These are phyloP conservation scores for Rattus rattus DNA, from an alignment of 2,113 vertebrate species.

Conservation along the genomic window DNA sequence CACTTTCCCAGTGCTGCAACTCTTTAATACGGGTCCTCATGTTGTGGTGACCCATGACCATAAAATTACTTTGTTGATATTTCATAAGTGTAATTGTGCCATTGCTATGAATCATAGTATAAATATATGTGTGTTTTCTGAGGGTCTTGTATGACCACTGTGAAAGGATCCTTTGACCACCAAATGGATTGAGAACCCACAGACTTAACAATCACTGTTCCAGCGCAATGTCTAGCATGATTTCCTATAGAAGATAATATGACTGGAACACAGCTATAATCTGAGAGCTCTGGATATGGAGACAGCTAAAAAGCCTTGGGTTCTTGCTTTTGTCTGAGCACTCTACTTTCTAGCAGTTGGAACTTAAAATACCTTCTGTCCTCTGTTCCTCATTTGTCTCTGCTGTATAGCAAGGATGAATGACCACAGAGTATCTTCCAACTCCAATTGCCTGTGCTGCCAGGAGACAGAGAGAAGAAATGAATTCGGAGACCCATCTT, in stretches of 20 bases:
- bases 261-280: neutral
- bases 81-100: neutral
- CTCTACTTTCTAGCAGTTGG: neutral
- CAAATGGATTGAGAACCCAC: too few species aligned
- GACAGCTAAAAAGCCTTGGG: too few species aligned
- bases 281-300: neutral
- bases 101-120: neutral
- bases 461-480: neutral
- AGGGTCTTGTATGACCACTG: neutral
- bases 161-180: neutral
- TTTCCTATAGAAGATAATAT: neutral
- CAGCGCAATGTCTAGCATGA: too few species aligned
- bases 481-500: accelerated
- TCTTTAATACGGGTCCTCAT: neutral
- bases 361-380: neutral
- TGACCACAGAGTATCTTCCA: neutral
- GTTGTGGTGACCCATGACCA: neutral
- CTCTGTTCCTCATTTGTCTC: neutral
- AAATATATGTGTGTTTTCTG: neutral
- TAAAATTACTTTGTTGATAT: neutral
- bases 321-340: neutral
- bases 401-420: neutral
- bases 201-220: neutral
- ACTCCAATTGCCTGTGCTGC: neutral
- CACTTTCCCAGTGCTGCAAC: neutral